These are phyloP conservation scores for Nannobrachium achirus DNA, from an alignment of 2,113 vertebrate species.

Conservation along the genomic window DNA sequence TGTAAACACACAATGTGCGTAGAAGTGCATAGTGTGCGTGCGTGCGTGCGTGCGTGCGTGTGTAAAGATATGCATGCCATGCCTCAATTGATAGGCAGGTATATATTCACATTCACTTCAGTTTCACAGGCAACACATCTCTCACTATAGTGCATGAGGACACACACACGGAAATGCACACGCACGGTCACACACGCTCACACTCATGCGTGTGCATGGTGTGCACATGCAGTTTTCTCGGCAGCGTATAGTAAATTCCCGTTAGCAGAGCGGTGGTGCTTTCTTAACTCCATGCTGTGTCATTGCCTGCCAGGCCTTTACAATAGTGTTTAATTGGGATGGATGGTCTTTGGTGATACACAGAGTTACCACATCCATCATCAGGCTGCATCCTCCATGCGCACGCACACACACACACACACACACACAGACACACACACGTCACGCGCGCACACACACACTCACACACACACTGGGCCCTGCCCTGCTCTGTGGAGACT, in stretches of 20 bases:
- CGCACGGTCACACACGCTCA: slow-evolving; percentile 13
- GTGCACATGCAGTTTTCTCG: slow-evolving; percentile 16
- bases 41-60: no score
- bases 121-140: no score
- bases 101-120: no score
- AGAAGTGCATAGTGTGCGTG: no score
- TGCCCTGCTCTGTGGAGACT: no score
- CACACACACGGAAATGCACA: slow-evolving; percentile 11
- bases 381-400: slow-evolving; percentile 15
- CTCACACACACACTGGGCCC: no score
- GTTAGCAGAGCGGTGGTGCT: slow-evolving; percentile 23
- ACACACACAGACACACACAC: slow-evolving; percentile 3
- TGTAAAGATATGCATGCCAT: no score
- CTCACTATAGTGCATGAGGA: background rate
- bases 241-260: slow-evolving; percentile 11
- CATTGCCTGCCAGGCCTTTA: slow-evolving; percentile 25
- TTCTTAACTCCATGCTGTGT: slow-evolving; percentile 30
- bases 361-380: slow-evolving; percentile 64
- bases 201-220: background rate
- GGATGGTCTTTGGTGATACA: slow-evolving; percentile 54
- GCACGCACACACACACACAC: background rate
- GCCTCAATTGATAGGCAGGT: background rate
- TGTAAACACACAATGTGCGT: no score
- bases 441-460: slow-evolving; percentile 1
- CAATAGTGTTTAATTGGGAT: slow-evolving; percentile 54